phyloP scores from a whole-genome alignment of 2,797 vertebrate genomes.

The Columba guinea region DNA sequence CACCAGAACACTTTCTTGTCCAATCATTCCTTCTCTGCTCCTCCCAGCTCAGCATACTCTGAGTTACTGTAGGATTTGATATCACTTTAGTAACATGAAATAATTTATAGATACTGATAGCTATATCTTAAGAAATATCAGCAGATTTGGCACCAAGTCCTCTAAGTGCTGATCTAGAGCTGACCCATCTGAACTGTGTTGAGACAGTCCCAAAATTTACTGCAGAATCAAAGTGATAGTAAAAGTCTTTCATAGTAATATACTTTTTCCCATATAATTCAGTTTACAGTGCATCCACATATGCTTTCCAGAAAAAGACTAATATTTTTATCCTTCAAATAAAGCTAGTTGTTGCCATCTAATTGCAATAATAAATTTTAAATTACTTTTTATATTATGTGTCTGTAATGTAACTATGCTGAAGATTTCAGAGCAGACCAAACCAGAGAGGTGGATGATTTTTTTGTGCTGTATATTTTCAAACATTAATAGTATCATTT shows the following conservation, averaged over 20 bases:
- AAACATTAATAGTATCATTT: constrained; percentile 67
- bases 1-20: neutral
- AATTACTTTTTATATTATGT: neutral
- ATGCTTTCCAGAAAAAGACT: neutral
- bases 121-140: neutral
- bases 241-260: neutral
- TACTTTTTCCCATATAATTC: neutral
- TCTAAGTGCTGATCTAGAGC: neutral
- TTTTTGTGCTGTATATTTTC: constrained; percentile 61
- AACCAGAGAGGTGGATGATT: constrained; percentile 31
- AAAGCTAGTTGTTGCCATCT: neutral
- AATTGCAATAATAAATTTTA: constrained; percentile 23
- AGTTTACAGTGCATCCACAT: neutral
- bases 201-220: neutral
- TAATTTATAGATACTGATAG: neutral
- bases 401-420: neutral
- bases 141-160: neutral
- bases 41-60: neutral
- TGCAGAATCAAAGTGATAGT: neutral
- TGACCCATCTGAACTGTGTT: neutral
- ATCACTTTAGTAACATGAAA: neutral
- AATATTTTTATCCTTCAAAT: constrained; percentile 7
- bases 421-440: constrained; percentile 40
- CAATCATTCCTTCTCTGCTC: neutral
- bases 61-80: neutral